Conservation (phyloP, 1,140 invertebrate species). For the Lycorma delicatula region DNA sequence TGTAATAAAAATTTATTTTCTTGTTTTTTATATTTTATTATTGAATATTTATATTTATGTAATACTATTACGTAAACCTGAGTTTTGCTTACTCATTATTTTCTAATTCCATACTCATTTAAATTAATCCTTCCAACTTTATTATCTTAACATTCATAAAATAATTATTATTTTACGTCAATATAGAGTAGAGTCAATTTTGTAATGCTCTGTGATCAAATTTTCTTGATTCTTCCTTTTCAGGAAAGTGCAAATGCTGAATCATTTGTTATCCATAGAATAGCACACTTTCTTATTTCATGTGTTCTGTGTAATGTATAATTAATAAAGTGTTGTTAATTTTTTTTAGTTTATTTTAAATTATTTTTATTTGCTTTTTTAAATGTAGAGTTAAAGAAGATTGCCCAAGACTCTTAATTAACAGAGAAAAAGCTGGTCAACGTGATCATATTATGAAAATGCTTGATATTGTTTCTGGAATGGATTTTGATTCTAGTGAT, state of each 20-base stretch:
- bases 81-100: no score
- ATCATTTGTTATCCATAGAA: no score
- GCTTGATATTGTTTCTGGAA: conserved; percentile 48
- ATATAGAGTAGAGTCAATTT: neutral
- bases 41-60: no score
- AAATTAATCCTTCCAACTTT: no score
- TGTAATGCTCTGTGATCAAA: neutral
- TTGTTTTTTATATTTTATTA: no score
- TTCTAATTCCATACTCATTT: no score
- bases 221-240: neutral
- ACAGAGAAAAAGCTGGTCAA: conserved; percentile 65
- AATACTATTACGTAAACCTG: no score
- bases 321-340: neutral
- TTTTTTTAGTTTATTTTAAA: neutral
- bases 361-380: no score
- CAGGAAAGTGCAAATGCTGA: neutral
- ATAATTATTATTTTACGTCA: no score
- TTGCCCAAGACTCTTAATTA: conserved; percentile 76
- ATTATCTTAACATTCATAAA: no score
- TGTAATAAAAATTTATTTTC: no score
- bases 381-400: conserved; percentile 51
- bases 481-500: conserved; percentile 55
- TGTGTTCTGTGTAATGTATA: neutral
- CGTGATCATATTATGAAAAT: conserved; percentile 43
- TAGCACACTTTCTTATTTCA: no score